phyloP scores from a whole-genome alignment of 2,113 vertebrate genomes.

The Eublepharis macularius region DNA sequence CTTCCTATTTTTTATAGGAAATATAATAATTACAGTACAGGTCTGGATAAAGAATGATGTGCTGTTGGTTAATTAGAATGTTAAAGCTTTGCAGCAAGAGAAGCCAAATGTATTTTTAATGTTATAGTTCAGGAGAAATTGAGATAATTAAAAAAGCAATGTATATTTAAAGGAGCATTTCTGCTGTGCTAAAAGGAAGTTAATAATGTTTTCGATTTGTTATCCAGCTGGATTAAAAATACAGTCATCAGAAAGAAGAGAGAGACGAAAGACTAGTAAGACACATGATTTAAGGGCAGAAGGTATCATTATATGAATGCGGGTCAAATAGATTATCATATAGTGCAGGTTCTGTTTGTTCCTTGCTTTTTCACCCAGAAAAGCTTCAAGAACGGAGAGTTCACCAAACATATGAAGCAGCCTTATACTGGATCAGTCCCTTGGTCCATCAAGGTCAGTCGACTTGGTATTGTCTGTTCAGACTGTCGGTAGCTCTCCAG shows the following conservation, averaged over 20 bases:
- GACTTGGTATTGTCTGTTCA: too few relatives aligned
- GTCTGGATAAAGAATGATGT: not conserved
- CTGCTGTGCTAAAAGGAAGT: not conserved
- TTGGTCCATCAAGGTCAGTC: too few relatives aligned
- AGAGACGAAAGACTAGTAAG: not conserved
- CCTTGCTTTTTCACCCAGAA: not conserved
- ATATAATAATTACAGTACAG: not conserved
- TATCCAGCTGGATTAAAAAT: not conserved
- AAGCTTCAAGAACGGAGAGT: not conserved
- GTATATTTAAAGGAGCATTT: not conserved
- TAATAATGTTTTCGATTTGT: not conserved
- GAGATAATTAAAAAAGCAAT: not conserved
- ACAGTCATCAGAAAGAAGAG: not conserved
- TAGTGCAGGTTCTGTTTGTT: not conserved
- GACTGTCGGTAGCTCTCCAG: too few relatives aligned
- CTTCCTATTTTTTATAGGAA: not conserved
- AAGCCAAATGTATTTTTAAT: conserved; percentile 15
- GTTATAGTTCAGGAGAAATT: not conserved
- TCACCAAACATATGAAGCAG: not conserved
- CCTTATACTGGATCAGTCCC: too few relatives aligned
- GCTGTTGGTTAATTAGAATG: not conserved
- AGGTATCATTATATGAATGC: not conserved
- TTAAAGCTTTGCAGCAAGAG: not conserved
- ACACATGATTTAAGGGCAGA: not conserved
- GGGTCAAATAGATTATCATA: not conserved